These are phyloP conservation scores for Esox lucius DNA, from an alignment of 2,797 vertebrate species.

Conservation along the genomic window DNA sequence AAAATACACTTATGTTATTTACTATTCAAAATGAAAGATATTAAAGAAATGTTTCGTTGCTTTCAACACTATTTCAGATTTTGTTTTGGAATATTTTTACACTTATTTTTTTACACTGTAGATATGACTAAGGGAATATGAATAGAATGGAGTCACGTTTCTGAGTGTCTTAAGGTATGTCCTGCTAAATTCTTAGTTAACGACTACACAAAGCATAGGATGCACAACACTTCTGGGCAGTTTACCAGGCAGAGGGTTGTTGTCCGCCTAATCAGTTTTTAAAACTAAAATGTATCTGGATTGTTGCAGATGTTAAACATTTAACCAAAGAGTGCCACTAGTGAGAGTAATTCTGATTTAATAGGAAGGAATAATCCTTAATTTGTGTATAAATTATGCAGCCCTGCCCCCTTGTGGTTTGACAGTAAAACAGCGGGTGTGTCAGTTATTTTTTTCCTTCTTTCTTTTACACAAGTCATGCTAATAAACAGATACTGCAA, in stretches of 20 bases:
- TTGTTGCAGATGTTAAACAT: slow-evolving; percentile 7
- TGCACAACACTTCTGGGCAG: not conserved
- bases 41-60: slow-evolving; percentile 22
- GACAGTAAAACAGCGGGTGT: slow-evolving; percentile 32
- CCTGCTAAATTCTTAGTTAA: not conserved
- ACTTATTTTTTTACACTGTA: slow-evolving; percentile 68
- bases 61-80: slow-evolving; percentile 42
- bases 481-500: slow-evolving; percentile 16
- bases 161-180: not conserved
- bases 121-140: slow-evolving; percentile 25
- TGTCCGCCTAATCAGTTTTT: not conserved
- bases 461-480: slow-evolving; percentile 14
- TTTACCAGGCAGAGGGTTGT: not conserved
- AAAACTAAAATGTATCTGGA: not conserved
- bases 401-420: slow-evolving; percentile 38
- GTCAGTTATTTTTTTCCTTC: not conserved
- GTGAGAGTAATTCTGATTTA: not conserved
- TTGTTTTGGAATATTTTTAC: slow-evolving; percentile 56
- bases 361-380: not conserved
- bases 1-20: slow-evolving; percentile 21
- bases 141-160: not conserved
- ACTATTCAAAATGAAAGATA: slow-evolving; percentile 14
- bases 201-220: not conserved
- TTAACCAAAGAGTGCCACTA: slow-evolving; percentile 22
- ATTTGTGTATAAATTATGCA: slow-evolving; percentile 29